Evolutionary conservation across 2,888 invertebrate species (phyloP), one percentile per base, ranked within the genome.

Genomic region (Strigamia maritima): DNA sequence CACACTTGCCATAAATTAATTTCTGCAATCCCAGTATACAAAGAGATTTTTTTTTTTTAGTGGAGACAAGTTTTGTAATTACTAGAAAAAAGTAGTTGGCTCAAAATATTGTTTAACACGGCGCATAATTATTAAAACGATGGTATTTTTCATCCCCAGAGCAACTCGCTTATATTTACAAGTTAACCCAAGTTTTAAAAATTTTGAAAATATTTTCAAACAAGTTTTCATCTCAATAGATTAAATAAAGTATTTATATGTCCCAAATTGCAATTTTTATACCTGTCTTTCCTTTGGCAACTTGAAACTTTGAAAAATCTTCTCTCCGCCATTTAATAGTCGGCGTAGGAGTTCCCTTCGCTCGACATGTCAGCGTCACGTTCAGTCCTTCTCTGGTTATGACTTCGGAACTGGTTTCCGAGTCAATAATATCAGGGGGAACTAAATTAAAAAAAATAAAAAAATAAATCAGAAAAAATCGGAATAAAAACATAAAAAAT

Each of bases 241-340:
- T n/a, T n/a, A n/a, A n/a, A n/a, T n/a, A n/a, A n/a, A n/a, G n/a
- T n/a, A n/a, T n/a, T n/a, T n/a, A n/a, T n/a, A n/a, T n/a, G n/a
- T n/a, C n/a, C n/a, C n/a, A n/a, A n/a, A n/a, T n/a, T n/a, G n/a
- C n/a, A 16, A 44, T 44, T 60, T 60, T 24, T 24, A 60, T 22
- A 80, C 80, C 81, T 79, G 76, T 44, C 76, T 80, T 81, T 26
- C 31, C 31, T 78, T 81, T 81, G 38, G 80, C 44, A 28, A 79
- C 35, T 12, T 70, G 75, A 65, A 81, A 60, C 19, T 54, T 79
- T 83, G 92, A 92, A 80, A 94, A 94, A 84, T 95, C 95, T 87
- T 95, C 95, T 54, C 95, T 89, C 70, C 94, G 89, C 95, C 95
- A 95, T 92, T 94, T 94, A 82, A 95, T 94, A 86, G 94, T 94